phyloP scores from a whole-genome alignment of 1,140 invertebrate species.

The Hylaeus anthracinus region DNA sequence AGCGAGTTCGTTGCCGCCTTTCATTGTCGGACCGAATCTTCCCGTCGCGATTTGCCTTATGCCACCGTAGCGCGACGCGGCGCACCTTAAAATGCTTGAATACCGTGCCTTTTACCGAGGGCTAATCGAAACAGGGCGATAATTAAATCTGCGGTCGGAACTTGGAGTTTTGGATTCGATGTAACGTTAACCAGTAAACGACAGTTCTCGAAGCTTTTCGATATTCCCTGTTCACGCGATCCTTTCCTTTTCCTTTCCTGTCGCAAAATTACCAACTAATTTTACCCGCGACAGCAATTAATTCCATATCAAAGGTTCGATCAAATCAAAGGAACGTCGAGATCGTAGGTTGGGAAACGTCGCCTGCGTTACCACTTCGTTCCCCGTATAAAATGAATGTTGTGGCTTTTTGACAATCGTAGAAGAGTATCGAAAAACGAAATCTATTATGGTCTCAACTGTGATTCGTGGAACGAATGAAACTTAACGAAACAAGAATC shows the following conservation, averaged over 20 bases:
- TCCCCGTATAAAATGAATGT: no score
- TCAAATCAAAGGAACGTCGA: no score
- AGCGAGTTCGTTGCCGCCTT: constrained; percentile 21
- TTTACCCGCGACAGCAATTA: background rate
- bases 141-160: constrained; percentile 44
- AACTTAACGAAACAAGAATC: no score
- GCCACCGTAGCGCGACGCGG: background rate
- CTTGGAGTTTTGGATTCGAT: background rate
- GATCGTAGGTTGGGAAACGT: no score
- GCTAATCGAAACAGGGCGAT: constrained; percentile 55
- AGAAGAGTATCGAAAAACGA: no score
- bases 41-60: constrained; percentile 10
- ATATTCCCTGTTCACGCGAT: constrained; percentile 20
- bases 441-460: no score
- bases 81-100: background rate
- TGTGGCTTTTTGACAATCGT: no score
- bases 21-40: constrained; percentile 6
- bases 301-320: constrained; percentile 2
- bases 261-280: background rate
- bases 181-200: background rate
- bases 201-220: background rate
- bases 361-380: no score
- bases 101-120: background rate
- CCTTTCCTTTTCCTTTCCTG: background rate
- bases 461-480: no score